These are phyloP conservation scores for Tribolium freemani DNA, from an alignment of 2,888 invertebrate genomes.

Conservation along the genomic window DNA sequence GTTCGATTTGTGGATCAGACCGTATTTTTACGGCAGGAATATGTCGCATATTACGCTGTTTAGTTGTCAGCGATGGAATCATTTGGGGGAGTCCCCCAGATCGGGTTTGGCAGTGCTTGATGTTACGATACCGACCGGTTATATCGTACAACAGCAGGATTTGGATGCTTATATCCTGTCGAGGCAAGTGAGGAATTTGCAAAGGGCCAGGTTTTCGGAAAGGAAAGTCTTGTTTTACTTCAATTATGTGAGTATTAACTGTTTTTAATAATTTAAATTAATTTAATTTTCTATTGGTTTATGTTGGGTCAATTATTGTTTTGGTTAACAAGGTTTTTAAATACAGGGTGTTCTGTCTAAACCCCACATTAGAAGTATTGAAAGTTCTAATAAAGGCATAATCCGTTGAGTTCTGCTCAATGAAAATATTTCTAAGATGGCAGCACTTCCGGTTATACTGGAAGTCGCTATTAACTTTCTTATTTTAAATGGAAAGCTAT, in stretches of 20 bases:
- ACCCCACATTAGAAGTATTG: too few species aligned
- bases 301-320: too few species aligned
- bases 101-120: conserved; percentile 92
- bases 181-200: conserved; percentile 83
- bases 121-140: conserved; percentile 90
- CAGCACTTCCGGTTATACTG: too few species aligned
- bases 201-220: conserved; percentile 86
- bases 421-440: too few species aligned
- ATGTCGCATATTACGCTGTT: conserved; percentile 92
- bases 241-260: conserved; percentile 84
- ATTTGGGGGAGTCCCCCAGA: conserved; percentile 81
- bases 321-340: too few species aligned
- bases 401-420: too few species aligned
- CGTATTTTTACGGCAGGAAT: conserved; percentile 89
- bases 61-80: conserved; percentile 90
- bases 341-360: too few species aligned
- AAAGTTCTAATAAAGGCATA: too few species aligned
- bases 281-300: too few species aligned
- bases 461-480: too few species aligned
- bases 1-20: conserved; percentile 83
- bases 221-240: conserved; percentile 93
- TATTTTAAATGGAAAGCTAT: too few species aligned
- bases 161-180: conserved; percentile 88
- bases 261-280: not conserved
- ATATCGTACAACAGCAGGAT: conserved; percentile 91